Evolutionary conservation across 2,888 invertebrate genomes (phyloP).

Genomic region (Xanthia icteritia): DNA sequence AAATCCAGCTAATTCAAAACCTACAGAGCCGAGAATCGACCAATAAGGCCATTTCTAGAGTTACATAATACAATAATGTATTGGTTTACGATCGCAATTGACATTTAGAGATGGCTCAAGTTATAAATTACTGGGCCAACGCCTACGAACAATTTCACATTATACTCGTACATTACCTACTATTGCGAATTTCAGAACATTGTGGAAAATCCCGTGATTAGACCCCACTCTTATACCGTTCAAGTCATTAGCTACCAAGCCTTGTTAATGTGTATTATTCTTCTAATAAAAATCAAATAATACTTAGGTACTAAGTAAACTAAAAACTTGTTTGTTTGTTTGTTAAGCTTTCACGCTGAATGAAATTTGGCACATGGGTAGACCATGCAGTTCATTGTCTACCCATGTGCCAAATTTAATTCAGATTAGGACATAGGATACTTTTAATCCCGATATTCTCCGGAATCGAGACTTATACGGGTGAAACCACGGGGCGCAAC

Average conservation of each 20-base stretch:
- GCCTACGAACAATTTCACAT: slow-evolving; percentile 36
- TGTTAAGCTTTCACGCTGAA: too few relatives aligned
- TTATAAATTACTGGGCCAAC: slow-evolving; percentile 38
- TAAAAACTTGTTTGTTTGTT: too few relatives aligned
- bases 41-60: slow-evolving; percentile 15
- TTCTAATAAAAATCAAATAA: too few relatives aligned
- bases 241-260: background rate
- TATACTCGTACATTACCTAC: background rate
- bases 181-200: slow-evolving; percentile 27
- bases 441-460: too few relatives aligned
- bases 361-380: too few relatives aligned
- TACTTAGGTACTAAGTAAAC: too few relatives aligned
- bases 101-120: slow-evolving; percentile 48
- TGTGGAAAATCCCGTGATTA: slow-evolving; percentile 1
- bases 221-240: background rate
- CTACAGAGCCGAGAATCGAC: background rate
- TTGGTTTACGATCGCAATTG: slow-evolving; percentile 54
- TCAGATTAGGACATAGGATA: too few relatives aligned
- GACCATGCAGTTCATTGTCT: too few relatives aligned
- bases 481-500: too few relatives aligned
- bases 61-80: slow-evolving; percentile 56
- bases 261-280: background rate
- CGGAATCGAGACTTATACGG: too few relatives aligned
- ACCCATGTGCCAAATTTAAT: too few relatives aligned
- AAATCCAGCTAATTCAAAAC: background rate